phyloP scores from a whole-genome alignment of 1,140 invertebrate species.

The Drosophila parabipectinata region DNA sequence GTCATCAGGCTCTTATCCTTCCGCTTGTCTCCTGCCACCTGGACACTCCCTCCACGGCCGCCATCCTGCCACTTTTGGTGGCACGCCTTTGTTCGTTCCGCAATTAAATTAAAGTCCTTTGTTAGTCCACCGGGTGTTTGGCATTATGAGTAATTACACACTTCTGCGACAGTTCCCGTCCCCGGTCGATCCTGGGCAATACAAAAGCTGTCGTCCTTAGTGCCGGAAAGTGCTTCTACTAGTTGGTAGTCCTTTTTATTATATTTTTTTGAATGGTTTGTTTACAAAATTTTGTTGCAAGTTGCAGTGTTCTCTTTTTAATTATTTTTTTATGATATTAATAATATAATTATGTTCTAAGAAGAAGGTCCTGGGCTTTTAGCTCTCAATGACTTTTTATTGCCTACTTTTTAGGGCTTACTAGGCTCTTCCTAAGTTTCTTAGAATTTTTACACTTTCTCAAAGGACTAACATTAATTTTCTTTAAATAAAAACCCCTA shows the following conservation, averaged over 20 bases:
- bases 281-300: background rate
- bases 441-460: too few relatives aligned
- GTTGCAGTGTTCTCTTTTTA: background rate
- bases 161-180: constrained; percentile 36
- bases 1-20: constrained; percentile 47
- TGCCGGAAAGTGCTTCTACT: constrained; percentile 17
- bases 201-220: constrained; percentile 32
- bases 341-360: too few relatives aligned
- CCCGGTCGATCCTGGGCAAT: constrained; percentile 7
- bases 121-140: constrained; percentile 42
- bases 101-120: constrained; percentile 58
- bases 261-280: too few relatives aligned
- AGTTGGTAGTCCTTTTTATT: too few relatives aligned
- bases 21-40: background rate
- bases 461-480: too few relatives aligned
- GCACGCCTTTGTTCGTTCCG: constrained; percentile 44
- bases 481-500: too few relatives aligned
- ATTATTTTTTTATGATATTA: too few relatives aligned
- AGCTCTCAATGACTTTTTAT: too few relatives aligned
- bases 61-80: constrained; percentile 1
- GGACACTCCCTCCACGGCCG: background rate
- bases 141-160: constrained; percentile 53
- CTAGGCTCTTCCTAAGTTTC: too few relatives aligned
- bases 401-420: too few relatives aligned
- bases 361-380: too few relatives aligned